A percentile compares a stretch with the other conserved stretches of the same genome.
phyloP scores from a whole-genome alignment of 2,113 vertebrate genomes.

The Orycteropus afer region DNA sequence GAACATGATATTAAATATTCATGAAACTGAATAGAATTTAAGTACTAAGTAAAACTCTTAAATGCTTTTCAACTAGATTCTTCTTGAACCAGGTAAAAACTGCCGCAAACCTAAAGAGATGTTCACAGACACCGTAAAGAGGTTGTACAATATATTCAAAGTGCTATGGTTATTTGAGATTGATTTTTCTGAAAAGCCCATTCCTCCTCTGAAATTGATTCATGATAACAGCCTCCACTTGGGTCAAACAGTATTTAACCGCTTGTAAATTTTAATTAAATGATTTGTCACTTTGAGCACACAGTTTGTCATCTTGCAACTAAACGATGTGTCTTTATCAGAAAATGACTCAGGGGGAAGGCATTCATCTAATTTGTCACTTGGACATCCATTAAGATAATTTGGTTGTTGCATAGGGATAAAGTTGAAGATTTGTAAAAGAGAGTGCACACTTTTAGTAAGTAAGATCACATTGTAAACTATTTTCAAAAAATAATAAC shows the following conservation, averaged over 20 bases:
- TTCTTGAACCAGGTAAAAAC: conserved; percentile 32
- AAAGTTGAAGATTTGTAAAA: conserved; percentile 73
- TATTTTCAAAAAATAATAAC: conserved; percentile 56
- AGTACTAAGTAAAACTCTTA: conserved; percentile 79
- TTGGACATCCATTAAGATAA: conserved; percentile 79
- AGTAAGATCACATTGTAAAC: conserved; percentile 59
- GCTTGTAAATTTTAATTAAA: conserved; percentile 86
- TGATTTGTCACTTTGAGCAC: conserved; percentile 86
- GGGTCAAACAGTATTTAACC: conserved; percentile 84
- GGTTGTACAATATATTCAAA: background rate
- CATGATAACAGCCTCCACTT: conserved; percentile 79
- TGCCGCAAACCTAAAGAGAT: conserved; percentile 30
- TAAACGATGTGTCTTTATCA: conserved; percentile 81
- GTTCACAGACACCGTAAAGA: background rate
- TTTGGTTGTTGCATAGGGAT: conserved; percentile 69
- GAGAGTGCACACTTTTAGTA: conserved; percentile 42
- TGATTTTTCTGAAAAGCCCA: conserved; percentile 63
- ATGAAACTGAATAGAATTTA: conserved; percentile 79
- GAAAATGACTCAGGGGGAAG: conserved; percentile 81
- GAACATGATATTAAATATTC: conserved; percentile 87
- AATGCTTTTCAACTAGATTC: conserved; percentile 82
- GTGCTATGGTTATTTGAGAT: conserved; percentile 65
- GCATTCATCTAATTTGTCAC: conserved; percentile 79
- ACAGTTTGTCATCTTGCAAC: conserved; percentile 82
- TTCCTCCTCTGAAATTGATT: conserved; percentile 80